Conservation (phyloP, 2,113 vertebrate genomes). For the Toxotes chatareus region DNA sequence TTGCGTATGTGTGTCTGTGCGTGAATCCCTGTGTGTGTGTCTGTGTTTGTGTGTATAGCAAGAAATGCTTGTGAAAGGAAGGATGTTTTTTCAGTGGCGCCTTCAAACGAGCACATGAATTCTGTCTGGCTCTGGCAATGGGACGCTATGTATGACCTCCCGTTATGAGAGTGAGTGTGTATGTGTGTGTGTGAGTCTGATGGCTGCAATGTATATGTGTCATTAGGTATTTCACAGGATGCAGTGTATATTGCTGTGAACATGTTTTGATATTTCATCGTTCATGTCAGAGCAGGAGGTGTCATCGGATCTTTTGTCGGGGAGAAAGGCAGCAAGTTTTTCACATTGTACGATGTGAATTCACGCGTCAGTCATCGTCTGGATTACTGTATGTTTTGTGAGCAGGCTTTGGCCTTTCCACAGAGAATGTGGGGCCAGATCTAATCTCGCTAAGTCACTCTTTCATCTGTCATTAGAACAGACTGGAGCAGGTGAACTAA, state of each 20-base stretch:
- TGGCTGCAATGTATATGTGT: slow-evolving; percentile 27
- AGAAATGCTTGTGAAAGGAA: slow-evolving; percentile 49
- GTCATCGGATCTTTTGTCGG: slow-evolving; percentile 45
- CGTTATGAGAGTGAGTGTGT: slow-evolving; percentile 12
- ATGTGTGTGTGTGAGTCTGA: slow-evolving; percentile 17
- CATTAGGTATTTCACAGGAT: slow-evolving; percentile 34
- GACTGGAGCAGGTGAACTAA: slow-evolving; percentile 80
- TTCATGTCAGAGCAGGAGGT: slow-evolving; percentile 25
- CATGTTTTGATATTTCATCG: slow-evolving; percentile 58
- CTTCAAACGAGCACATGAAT: slow-evolving; percentile 52
- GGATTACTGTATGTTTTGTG: slow-evolving; percentile 73
- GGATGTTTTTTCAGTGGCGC: slow-evolving; percentile 67
- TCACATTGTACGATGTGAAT: slow-evolving; percentile 34
- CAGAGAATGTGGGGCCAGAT: slow-evolving; percentile 70
- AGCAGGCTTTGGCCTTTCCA: slow-evolving; percentile 61
- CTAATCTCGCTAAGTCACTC: slow-evolving; percentile 76
- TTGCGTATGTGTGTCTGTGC: slow-evolving; percentile 30
- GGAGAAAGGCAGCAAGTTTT: slow-evolving; percentile 15
- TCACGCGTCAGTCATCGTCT: slow-evolving; percentile 62
- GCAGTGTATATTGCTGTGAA: slow-evolving; percentile 4
- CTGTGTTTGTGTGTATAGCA: slow-evolving; percentile 23
- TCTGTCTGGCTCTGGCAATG: slow-evolving; percentile 51
- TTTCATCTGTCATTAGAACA: slow-evolving; percentile 81
- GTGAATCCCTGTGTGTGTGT: slow-evolving; percentile 31
- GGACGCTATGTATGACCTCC: slow-evolving; percentile 18